These are phyloP conservation scores for Sphaeridia pumilis DNA, from an alignment of 2,888 invertebrate genomes.

Conservation along the genomic window DNA sequence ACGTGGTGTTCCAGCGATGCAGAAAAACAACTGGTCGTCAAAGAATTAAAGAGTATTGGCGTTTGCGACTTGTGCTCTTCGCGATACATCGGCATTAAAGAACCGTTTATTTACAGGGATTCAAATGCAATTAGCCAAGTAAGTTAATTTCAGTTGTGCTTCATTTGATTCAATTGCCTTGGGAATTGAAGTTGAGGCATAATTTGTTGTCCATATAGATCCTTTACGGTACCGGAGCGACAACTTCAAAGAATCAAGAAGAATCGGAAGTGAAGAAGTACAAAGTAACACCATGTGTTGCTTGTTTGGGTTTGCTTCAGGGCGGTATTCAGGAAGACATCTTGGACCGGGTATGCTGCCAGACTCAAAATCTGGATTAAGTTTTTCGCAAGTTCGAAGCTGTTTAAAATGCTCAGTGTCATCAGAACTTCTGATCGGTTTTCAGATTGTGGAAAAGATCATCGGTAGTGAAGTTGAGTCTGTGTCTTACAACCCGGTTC, in stretches of 20 bases:
- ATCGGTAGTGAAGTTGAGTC: constrained; percentile 49
- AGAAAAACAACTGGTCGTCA: constrained; percentile 18
- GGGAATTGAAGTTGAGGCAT: constrained; percentile 8
- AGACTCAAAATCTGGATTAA: too few species aligned
- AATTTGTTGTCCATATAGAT: constrained; percentile 1
- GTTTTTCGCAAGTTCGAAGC: too few species aligned
- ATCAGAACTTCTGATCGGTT: constrained; percentile 1
- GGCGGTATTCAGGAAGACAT: constrained; percentile 45
- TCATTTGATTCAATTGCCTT: background rate
- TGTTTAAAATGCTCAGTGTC: background rate
- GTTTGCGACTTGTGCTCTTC: constrained; percentile 58
- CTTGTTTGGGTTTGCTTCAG: constrained; percentile 63
- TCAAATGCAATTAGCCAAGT: constrained; percentile 46
- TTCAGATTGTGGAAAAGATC: constrained; percentile 37
- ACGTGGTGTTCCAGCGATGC: constrained; percentile 6
- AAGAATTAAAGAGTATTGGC: constrained; percentile 39
- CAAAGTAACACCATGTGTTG: constrained; percentile 50
- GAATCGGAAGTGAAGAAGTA: constrained; percentile 40
- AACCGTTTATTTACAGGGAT: constrained; percentile 47
- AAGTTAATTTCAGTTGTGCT: constrained; percentile 32
- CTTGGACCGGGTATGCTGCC: constrained; percentile 45
- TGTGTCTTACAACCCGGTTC: constrained; percentile 52
- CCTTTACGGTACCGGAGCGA: too few species aligned
- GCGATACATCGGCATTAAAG: constrained; percentile 53
- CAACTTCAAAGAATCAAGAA: too few species aligned